These are phyloP conservation scores for Gallinago stenura DNA, from an alignment of 2,797 vertebrate species.

Conservation along the genomic window DNA sequence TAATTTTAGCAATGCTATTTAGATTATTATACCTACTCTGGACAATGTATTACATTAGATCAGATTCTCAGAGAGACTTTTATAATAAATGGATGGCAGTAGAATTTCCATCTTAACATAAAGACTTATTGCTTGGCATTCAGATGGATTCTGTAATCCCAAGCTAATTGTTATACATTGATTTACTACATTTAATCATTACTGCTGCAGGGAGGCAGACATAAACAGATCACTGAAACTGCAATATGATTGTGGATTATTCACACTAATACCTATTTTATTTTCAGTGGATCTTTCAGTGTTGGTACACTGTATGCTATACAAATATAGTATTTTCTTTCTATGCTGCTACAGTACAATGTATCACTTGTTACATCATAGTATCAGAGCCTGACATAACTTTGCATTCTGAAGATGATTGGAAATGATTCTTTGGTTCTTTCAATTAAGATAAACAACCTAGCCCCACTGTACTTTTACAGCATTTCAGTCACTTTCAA, in stretches of 20 bases:
- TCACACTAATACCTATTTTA: constrained; percentile 15
- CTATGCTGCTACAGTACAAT: neutral
- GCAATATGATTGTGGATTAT: constrained; percentile 16
- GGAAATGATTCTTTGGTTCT: neutral
- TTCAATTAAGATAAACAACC: neutral
- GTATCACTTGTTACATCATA: neutral
- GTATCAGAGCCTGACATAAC: neutral
- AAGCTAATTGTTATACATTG: constrained; percentile 54
- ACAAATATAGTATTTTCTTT: neutral
- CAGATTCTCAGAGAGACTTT: constrained; percentile 43
- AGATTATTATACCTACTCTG: constrained; percentile 37
- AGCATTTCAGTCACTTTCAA: neutral
- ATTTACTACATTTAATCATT: constrained; percentile 59
- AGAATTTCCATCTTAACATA: constrained; percentile 34
- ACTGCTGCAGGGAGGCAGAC: constrained; percentile 36
- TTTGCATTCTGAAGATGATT: neutral
- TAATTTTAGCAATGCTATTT: constrained; percentile 50
- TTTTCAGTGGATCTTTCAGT: neutral
- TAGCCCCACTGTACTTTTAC: neutral
- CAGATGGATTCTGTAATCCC: constrained; percentile 50
- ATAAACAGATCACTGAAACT: constrained; percentile 47
- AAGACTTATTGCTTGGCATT: constrained; percentile 46
- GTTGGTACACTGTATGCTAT: neutral
- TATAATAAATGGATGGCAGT: constrained; percentile 23
- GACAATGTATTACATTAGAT: constrained; percentile 39